Percentiles rank a stretch among this genome's conserved stretches.
Conservation (phyloP, 2,888 invertebrate species). For the Eutolmus rufibarbis region DNA sequence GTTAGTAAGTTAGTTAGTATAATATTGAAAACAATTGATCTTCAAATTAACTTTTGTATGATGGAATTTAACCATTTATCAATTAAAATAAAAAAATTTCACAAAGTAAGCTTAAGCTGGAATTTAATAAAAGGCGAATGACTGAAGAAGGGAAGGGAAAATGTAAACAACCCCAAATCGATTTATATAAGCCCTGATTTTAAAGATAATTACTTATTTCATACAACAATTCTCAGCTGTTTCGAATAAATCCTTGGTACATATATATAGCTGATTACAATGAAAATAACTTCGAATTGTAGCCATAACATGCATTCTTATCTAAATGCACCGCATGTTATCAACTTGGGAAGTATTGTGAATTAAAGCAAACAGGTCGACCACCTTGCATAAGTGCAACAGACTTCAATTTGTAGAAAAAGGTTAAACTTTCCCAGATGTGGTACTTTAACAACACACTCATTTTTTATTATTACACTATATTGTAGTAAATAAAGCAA, state of each 20-base stretch:
- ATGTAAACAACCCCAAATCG: too few species aligned
- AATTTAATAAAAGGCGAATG: too few species aligned
- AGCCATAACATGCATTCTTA: not conserved
- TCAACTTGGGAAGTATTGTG: not conserved
- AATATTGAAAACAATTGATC: too few species aligned
- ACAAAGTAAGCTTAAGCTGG: too few species aligned
- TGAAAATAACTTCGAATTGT: not conserved
- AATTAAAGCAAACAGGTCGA: not conserved
- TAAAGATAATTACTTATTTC: too few species aligned
- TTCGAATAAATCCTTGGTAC: not conserved
- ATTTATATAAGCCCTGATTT: too few species aligned
- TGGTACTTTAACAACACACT: not conserved
- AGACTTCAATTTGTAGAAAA: not conserved
- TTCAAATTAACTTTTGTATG: too few species aligned
- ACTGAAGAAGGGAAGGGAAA: too few species aligned
- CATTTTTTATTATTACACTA: not conserved
- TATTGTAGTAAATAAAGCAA: not conserved
- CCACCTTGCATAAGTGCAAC: not conserved
- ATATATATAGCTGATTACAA: not conserved
- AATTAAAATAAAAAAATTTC: too few species aligned
- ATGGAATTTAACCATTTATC: too few species aligned
- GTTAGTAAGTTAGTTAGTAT: too few species aligned
- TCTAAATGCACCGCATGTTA: not conserved
- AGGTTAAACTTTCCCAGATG: not conserved
- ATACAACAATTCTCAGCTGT: not conserved